Evolutionary conservation across 1,140 invertebrate species (phyloP).

Genomic region (Nasonia longicornis): DNA sequence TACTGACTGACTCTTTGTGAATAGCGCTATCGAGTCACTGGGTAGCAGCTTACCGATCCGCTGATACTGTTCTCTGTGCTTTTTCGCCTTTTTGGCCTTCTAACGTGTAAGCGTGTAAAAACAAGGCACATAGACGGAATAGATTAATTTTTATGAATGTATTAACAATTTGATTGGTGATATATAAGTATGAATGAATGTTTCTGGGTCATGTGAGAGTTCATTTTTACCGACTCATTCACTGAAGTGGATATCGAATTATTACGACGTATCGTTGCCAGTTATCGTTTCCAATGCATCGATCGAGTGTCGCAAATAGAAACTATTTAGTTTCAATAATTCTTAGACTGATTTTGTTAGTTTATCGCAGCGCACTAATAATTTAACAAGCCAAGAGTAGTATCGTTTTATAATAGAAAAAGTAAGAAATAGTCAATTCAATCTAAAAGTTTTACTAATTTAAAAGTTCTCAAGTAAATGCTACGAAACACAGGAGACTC

Average conservation of each 20-base stretch:
- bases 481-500: not conserved
- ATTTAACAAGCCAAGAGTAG: not conserved
- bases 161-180: not conserved
- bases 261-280: not conserved
- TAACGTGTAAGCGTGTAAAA: slow-evolving; percentile 69
- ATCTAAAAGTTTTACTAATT: not conserved
- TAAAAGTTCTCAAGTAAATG: not conserved
- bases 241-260: not conserved
- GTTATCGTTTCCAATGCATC: not conserved
- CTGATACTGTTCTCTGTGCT: slow-evolving; percentile 83
- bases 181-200: not conserved
- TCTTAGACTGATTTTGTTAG: not conserved
- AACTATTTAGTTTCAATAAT: not conserved
- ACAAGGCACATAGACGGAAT: slow-evolving; percentile 43
- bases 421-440: not conserved
- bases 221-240: slow-evolving; percentile 1
- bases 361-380: not conserved
- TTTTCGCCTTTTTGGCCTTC: slow-evolving; percentile 77
- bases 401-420: not conserved
- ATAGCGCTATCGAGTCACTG: slow-evolving; percentile 56
- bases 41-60: slow-evolving; percentile 82
- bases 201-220: slow-evolving; percentile 2
- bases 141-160: slow-evolving; percentile 30
- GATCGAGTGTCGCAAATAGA: not conserved
- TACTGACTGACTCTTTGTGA: slow-evolving; percentile 49